phyloP scores from a whole-genome alignment of 2,888 invertebrate species.

The Ptilodon capucinus region DNA sequence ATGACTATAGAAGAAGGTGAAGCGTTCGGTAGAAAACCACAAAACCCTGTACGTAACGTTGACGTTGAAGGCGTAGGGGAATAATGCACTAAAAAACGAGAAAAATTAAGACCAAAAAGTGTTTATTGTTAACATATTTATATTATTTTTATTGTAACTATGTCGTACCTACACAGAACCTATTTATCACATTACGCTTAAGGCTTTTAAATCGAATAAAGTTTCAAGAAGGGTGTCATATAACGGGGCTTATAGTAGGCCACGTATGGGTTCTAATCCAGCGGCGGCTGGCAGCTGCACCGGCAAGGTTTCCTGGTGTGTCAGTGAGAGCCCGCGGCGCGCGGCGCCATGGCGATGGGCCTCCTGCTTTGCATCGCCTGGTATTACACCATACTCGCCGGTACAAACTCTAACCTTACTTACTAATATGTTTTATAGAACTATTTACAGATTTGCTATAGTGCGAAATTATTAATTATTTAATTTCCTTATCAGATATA shows the following conservation, averaged over 20 bases:
- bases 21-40: slow-evolving; percentile 46
- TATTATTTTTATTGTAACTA: not conserved
- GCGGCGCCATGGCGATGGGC: slow-evolving; percentile 65
- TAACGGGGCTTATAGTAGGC: slow-evolving; percentile 52
- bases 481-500: not conserved
- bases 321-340: slow-evolving; percentile 41
- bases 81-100: not conserved
- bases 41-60: not conserved
- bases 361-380: slow-evolving; percentile 66
- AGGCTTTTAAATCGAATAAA: slow-evolving; percentile 21
- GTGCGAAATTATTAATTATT: not conserved
- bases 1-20: slow-evolving; percentile 91
- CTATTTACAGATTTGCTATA: too few species aligned
- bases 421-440: too few species aligned
- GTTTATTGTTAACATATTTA: too few species aligned
- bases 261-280: slow-evolving; percentile 69
- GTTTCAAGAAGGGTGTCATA: slow-evolving; percentile 35
- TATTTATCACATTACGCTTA: slow-evolving; percentile 4
- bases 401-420: too few species aligned
- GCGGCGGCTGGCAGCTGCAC: slow-evolving; percentile 23
- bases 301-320: slow-evolving; percentile 54
- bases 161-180: not conserved
- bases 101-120: too few species aligned
- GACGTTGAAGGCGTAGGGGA: not conserved
- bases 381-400: slow-evolving; percentile 73